These are phyloP conservation scores for Oryzias sinensis DNA, from an alignment of 2,797 vertebrate genomes.

Conservation along the genomic window DNA sequence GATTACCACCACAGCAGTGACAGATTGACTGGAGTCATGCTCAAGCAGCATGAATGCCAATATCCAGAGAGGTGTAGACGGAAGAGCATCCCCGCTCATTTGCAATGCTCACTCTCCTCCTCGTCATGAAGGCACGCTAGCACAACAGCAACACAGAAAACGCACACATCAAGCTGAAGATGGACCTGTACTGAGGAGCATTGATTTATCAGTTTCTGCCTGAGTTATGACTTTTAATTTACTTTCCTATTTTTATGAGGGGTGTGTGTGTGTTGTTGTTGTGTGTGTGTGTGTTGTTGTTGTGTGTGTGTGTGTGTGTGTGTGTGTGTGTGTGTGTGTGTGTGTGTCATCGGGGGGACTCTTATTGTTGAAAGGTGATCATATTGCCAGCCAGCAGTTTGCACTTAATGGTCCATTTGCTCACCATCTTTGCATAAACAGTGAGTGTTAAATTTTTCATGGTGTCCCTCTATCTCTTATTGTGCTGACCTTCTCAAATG, in stretches of 20 bases:
- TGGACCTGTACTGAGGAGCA: slow-evolving; percentile 10
- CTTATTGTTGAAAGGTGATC: slow-evolving; percentile 23
- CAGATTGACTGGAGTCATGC: slow-evolving; percentile 61
- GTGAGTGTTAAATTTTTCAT: slow-evolving; percentile 20
- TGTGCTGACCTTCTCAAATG: too few species aligned
- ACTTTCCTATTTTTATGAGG: slow-evolving; percentile 23
- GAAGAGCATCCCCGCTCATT: slow-evolving; percentile 53
- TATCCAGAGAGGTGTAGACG: slow-evolving; percentile 33
- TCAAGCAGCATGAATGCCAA: slow-evolving; percentile 52
- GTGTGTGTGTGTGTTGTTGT: background rate
- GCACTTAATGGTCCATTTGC: slow-evolving; percentile 1
- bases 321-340: slow-evolving; percentile 1
- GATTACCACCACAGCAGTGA: slow-evolving; percentile 47
- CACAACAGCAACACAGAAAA: background rate
- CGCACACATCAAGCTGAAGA: slow-evolving; percentile 19
- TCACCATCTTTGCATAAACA: slow-evolving; percentile 9
- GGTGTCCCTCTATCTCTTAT: background rate
- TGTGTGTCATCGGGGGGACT: too few species aligned
- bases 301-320: slow-evolving; percentile 1
- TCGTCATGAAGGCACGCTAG: slow-evolving; percentile 39
- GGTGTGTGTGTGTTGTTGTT: slow-evolving; percentile 1
- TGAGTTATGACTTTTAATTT: slow-evolving; percentile 63
- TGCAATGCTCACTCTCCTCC: slow-evolving; percentile 44
- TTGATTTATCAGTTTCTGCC: slow-evolving; percentile 47
- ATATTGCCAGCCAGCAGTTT: slow-evolving; percentile 36